A percentile compares a stretch with the other conserved stretches of the same genome.
phyloP scores from a whole-genome alignment of 2,888 invertebrate species.

The Andrena trimmerana region DNA sequence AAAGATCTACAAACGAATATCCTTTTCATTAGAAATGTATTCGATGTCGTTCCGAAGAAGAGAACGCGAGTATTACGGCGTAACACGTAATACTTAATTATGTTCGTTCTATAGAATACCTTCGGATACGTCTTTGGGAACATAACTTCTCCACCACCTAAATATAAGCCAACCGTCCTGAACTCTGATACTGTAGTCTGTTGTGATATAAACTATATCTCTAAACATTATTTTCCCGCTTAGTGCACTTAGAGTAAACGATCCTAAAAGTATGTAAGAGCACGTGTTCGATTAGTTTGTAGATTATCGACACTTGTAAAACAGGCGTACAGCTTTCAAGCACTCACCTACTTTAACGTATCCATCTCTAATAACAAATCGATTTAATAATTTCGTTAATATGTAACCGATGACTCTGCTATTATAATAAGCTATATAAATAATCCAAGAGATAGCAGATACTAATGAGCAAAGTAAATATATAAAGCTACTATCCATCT shows the following conservation, averaged over 20 bases:
- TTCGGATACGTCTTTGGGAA: slow-evolving; percentile 97
- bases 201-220: slow-evolving; percentile 96
- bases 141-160: slow-evolving; percentile 98
- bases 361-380: slow-evolving; percentile 93
- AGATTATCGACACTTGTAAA: neutral
- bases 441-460: slow-evolving; percentile 95
- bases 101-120: slow-evolving; percentile 86
- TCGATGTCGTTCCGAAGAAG: neutral
- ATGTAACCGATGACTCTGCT: slow-evolving; percentile 96
- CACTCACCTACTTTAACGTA: slow-evolving; percentile 94
- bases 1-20: slow-evolving; percentile 90
- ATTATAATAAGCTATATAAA: slow-evolving; percentile 98
- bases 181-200: slow-evolving; percentile 96
- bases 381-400: slow-evolving; percentile 94
- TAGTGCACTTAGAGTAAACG: slow-evolving; percentile 97
- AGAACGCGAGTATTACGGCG: neutral
- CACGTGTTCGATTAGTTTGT: neutral
- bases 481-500: slow-evolving; percentile 92
- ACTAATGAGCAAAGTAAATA: slow-evolving; percentile 93
- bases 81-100: neutral
- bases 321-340: neutral
- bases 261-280: slow-evolving; percentile 87
- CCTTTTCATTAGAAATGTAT: slow-evolving; percentile 6
- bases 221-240: slow-evolving; percentile 99
- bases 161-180: slow-evolving; percentile 99